Evolutionary conservation across 2,113 vertebrate genomes (phyloP).

Genomic region (Baryphthengus martii): DNA sequence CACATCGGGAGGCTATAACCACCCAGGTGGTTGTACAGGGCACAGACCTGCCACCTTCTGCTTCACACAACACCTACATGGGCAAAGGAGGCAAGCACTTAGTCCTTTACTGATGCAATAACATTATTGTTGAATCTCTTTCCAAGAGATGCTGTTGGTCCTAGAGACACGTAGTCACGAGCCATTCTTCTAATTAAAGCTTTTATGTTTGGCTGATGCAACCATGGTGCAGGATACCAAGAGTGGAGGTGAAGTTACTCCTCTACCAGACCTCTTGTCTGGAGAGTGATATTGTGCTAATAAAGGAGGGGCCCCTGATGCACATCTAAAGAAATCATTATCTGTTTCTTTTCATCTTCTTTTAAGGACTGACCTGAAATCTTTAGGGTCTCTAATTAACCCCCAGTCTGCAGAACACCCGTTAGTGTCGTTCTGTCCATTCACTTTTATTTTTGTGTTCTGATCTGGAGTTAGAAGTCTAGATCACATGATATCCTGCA

Average conservation of each 20-base stretch:
- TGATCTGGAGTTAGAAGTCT: not conserved
- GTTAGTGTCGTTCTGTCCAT: not conserved
- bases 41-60: not conserved
- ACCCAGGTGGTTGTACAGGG: not conserved
- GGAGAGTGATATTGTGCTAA: not conserved
- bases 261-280: not conserved
- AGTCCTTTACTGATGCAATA: too few species aligned
- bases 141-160: not conserved
- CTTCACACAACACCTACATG: accelerated
- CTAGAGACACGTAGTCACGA: not conserved
- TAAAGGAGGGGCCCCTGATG: not conserved
- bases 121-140: not conserved
- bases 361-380: not conserved
- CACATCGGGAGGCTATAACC: accelerated
- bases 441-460: not conserved
- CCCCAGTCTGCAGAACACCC: not conserved
- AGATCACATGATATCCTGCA: not conserved
- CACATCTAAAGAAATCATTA: not conserved
- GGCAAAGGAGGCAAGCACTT: accelerated
- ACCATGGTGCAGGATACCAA: not conserved
- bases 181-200: not conserved
- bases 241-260: not conserved
- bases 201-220: not conserved
- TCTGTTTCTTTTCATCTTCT: not conserved
- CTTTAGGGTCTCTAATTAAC: not conserved